Percentiles rank a stretch among this genome's conserved stretches.
Conservation (phyloP, 2,888 invertebrate species). For the Chalcosyrphus nemorum region DNA sequence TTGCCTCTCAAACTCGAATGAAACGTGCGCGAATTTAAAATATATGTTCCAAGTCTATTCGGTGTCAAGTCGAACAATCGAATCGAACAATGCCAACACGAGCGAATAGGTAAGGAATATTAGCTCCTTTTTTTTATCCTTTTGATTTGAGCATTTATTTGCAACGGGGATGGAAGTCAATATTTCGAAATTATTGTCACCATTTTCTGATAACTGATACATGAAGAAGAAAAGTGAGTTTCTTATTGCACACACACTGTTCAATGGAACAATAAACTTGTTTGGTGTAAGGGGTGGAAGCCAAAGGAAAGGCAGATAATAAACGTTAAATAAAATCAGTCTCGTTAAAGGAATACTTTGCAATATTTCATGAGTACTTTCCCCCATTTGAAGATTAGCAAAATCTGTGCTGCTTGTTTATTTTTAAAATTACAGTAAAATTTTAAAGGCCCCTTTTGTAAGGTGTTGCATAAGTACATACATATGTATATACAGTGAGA, state of each 20-base stretch:
- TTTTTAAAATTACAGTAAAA: too few species aligned
- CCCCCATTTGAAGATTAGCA: neutral
- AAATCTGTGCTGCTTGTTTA: too few species aligned
- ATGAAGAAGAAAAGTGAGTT: slow-evolving; percentile 42
- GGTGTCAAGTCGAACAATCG: slow-evolving; percentile 37
- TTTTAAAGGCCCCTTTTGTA: too few species aligned
- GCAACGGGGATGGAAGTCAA: slow-evolving; percentile 60
- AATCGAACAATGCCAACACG: slow-evolving; percentile 40
- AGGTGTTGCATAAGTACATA: too few species aligned
- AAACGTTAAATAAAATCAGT: slow-evolving; percentile 52
- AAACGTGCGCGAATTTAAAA: slow-evolving; percentile 79
- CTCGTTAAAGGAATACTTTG: slow-evolving; percentile 49
- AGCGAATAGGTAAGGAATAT: slow-evolving; percentile 14
- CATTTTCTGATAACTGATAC: slow-evolving; percentile 54
- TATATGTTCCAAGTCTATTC: slow-evolving; percentile 48
- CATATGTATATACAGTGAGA: too few species aligned
- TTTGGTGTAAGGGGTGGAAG: slow-evolving; percentile 25
- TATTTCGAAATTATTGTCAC: slow-evolving; percentile 70
- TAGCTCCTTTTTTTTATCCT: slow-evolving; percentile 34
- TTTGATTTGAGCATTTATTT: slow-evolving; percentile 56
- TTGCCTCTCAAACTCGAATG: slow-evolving; percentile 82
- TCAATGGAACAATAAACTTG: slow-evolving; percentile 58
- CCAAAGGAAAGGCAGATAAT: slow-evolving; percentile 23
- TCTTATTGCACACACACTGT: slow-evolving; percentile 53
- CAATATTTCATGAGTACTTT: slow-evolving; percentile 36